A percentile compares a stretch with the other conserved stretches of the same genome.
phyloP scores from a whole-genome alignment of 2,113 vertebrate genomes.

The rat (Rattus norvegicus) region GRCr8 NC_086019.1:157095501-157096000 shows the following conservation, averaged over 20 bases:
- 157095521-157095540: background rate
- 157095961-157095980: background rate
- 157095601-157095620: background rate
- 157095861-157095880: background rate
- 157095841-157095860: background rate
- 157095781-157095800: background rate
- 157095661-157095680: background rate
- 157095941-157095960: constrained; percentile 29
- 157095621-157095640: background rate
- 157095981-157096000: background rate
- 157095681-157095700: background rate
- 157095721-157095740: background rate
- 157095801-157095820: background rate
- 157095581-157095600: background rate
- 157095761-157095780: background rate
- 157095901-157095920: background rate
- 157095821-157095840: background rate
- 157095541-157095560: background rate
- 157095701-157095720: background rate
- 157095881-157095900: background rate
- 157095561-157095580: background rate
- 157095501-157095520: background rate
- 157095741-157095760: background rate
- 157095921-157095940: background rate
- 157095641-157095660: background rate